Conservation (phyloP, 1,140 invertebrate species). For the Agrilus planipennis region DNA sequence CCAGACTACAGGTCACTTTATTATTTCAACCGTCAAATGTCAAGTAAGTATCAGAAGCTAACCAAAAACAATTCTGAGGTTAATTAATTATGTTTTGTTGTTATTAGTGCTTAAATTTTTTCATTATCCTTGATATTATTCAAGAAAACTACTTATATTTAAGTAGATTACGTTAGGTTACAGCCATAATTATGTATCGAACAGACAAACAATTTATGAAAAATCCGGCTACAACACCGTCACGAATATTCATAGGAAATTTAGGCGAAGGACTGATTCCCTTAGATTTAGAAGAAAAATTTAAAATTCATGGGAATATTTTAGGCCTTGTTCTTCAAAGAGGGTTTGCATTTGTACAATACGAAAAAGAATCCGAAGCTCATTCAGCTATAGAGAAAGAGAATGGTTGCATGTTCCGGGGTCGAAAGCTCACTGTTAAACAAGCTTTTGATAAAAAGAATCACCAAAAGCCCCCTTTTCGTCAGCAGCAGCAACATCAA, state of each 20-base stretch:
- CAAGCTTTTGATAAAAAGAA: slow-evolving; percentile 32
- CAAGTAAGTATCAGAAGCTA: too few species aligned
- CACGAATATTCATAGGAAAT: slow-evolving; percentile 66
- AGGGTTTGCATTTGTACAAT: slow-evolving; percentile 80
- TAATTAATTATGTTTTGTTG: too few species aligned
- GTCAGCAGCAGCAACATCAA: neutral
- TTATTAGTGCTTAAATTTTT: too few species aligned
- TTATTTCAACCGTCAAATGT: too few species aligned
- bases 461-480: neutral
- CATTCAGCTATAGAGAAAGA: slow-evolving; percentile 57
- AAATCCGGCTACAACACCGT: slow-evolving; percentile 54
- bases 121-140: too few species aligned
- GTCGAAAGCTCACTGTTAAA: slow-evolving; percentile 48
- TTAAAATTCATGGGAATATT: slow-evolving; percentile 58
- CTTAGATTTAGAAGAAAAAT: slow-evolving; percentile 60
- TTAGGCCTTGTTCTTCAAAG: slow-evolving; percentile 58
- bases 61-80: too few species aligned
- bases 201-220: slow-evolving; percentile 41
- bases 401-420: slow-evolving; percentile 55
- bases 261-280: slow-evolving; percentile 50
- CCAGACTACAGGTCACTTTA: too few species aligned
- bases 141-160: too few species aligned
- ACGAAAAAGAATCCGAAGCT: slow-evolving; percentile 59
- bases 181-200: slow-evolving; percentile 25
- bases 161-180: too few species aligned